Evolutionary conservation across 2,888 invertebrate species (phyloP).

Genomic region (Phengaris arion): DNA sequence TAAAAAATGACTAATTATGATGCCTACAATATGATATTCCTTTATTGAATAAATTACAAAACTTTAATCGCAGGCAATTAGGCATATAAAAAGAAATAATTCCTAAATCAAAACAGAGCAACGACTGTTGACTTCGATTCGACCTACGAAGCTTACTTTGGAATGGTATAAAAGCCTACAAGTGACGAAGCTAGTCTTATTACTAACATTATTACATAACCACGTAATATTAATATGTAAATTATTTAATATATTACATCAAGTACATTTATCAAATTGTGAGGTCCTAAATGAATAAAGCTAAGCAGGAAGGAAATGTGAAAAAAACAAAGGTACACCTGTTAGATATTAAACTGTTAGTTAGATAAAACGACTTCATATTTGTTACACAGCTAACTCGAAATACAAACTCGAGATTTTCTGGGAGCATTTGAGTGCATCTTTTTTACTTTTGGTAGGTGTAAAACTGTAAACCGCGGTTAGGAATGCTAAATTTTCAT

Average conservation of each 20-base stretch:
- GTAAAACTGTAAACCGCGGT: too few relatives aligned
- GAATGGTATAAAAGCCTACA: conserved; percentile 51
- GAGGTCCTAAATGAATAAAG: not conserved
- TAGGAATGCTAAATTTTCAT: too few relatives aligned
- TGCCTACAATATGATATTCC: conserved; percentile 58
- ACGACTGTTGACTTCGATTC: not conserved
- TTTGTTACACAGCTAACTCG: too few relatives aligned
- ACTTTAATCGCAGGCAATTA: conserved; percentile 56
- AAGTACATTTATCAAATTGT: not conserved
- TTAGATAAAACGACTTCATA: too few relatives aligned
- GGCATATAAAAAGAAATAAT: conserved; percentile 45
- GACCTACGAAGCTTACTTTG: conserved; percentile 47
- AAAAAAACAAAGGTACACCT: too few relatives aligned
- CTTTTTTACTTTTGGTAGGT: too few relatives aligned
- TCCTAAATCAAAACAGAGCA: conserved; percentile 50
- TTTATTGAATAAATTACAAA: conserved; percentile 77
- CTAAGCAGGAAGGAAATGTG: too few relatives aligned
- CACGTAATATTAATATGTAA: not conserved
- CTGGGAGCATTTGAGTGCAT: too few relatives aligned
- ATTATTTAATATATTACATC: not conserved
- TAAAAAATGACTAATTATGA: conserved; percentile 31
- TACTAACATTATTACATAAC: conserved; percentile 1
- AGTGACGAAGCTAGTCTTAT: conserved; percentile 30
- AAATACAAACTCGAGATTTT: too few relatives aligned
- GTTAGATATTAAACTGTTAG: too few relatives aligned